Base-by-base conservation (phyloP, 2,888 invertebrate species). In the Cenopis cana region DNA sequence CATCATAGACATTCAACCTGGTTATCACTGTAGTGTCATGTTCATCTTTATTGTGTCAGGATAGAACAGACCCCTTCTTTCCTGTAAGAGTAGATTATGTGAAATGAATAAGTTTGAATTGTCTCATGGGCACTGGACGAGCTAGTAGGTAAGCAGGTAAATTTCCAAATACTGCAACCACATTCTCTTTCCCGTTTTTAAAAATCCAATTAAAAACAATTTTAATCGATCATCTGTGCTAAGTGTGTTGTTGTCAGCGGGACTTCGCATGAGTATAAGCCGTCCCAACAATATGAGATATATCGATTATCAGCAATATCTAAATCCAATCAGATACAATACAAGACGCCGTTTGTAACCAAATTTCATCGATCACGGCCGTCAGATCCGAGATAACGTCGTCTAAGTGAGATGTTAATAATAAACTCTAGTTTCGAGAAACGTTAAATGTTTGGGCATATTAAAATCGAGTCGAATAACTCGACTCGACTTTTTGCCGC, bases 381-480 rank as follows among this genome's bases (percentile, higher is more conserved):
- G 79, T 81, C 79, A 82, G 86, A 87, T 85, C 76, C 73, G 74
- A 75, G 86, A 88, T 89, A 86, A 79, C 78, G 85, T 84, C 85
- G 76, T 72, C 72, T 76, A 76, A 77, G 75, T 76, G 76, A 67
- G 73, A 74, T 72, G 70, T 75, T 76, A 76, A 76, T 82, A 76
- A 82, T 60, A 60, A 50, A 67, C 36, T 60, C 59, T 24, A 24
- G 41, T 57, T 57, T 20, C 24, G 14, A 20, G 46, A n/a, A 20
- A 18, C 59, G 18, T n/a, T 56, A 36, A 3, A 56, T 36, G 36
- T 59, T 55, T 55, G 38, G 14, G 20, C 20, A n/a, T 14, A 59
- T 24, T 24, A n/a, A 29, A 8, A 24, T 24, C 24, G 24, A 24
- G 24, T 24, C 24, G 4, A 3, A 4, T 24, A 24, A 24, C n/a